Percentiles rank a stretch among this genome's conserved stretches.
These are phyloP conservation scores for Cynopterus brachyotis DNA, from an alignment of 2,113 vertebrate genomes.

Conservation along the genomic window DNA sequence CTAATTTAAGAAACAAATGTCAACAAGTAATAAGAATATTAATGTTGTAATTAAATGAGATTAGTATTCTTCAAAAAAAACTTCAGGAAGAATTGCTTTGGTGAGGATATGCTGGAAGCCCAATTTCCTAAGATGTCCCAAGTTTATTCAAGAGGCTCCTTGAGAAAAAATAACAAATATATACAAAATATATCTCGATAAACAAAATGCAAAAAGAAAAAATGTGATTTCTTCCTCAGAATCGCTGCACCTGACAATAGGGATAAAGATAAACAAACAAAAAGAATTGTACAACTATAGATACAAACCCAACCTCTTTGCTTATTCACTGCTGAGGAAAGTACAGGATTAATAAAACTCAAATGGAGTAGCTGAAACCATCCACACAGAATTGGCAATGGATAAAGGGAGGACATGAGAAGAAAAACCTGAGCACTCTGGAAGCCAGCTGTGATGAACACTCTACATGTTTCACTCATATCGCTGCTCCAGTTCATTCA, in stretches of 20 bases:
- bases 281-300: neutral
- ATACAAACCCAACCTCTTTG: neutral
- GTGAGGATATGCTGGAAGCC: neutral
- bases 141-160: neutral
- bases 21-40: no score
- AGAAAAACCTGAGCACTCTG: neutral
- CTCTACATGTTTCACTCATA: no score
- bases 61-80: neutral
- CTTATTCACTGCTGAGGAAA: neutral
- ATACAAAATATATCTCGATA: neutral
- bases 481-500: neutral
- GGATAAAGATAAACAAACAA: neutral
- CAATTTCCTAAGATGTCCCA: neutral
- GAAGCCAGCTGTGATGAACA: no score
- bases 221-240: neutral
- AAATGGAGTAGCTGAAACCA: neutral
- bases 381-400: neutral
- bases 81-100: neutral
- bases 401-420: rapidly evolving
- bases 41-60: neutral
- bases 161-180: neutral
- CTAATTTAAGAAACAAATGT: no score
- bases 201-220: neutral
- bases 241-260: neutral
- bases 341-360: neutral